Percentiles rank a stretch among this genome's conserved stretches.
Evolutionary conservation across 1,140 invertebrate genomes (phyloP).

Genomic region (Bombus pascuorum): DNA sequence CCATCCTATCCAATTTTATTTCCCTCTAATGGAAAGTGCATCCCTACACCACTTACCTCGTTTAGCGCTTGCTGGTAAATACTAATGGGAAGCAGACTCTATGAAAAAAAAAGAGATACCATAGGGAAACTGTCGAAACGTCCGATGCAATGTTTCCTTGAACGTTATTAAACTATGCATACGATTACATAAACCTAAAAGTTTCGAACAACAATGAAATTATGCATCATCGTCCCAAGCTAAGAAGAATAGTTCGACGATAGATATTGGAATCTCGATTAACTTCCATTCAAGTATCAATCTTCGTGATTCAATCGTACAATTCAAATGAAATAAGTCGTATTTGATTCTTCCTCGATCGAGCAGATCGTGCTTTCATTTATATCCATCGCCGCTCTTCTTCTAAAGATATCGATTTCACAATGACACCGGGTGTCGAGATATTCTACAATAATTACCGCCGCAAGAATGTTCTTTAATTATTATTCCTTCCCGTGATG

Average conservation of each 20-base stretch:
- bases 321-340: slow-evolving; percentile 1
- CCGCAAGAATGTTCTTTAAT: slow-evolving; percentile 52
- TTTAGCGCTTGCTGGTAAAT: slow-evolving; percentile 16
- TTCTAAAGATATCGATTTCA: slow-evolving; percentile 21
- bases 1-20: slow-evolving; percentile 62
- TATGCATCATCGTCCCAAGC: neutral
- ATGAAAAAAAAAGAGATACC: neutral
- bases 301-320: neutral
- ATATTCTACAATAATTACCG: slow-evolving; percentile 30
- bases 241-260: neutral
- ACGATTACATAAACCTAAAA: neutral
- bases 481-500: slow-evolving; percentile 24
- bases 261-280: neutral
- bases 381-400: neutral
- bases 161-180: neutral
- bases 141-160: neutral
- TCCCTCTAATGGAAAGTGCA: slow-evolving; percentile 44
- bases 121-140: neutral
- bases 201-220: neutral
- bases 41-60: slow-evolving; percentile 38
- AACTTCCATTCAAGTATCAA: neutral
- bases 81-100: slow-evolving; percentile 27
- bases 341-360: neutral
- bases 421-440: neutral
- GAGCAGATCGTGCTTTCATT: neutral